Conservation (phyloP, 2,113 vertebrate species). For the Antechinus stuartii region DNA sequence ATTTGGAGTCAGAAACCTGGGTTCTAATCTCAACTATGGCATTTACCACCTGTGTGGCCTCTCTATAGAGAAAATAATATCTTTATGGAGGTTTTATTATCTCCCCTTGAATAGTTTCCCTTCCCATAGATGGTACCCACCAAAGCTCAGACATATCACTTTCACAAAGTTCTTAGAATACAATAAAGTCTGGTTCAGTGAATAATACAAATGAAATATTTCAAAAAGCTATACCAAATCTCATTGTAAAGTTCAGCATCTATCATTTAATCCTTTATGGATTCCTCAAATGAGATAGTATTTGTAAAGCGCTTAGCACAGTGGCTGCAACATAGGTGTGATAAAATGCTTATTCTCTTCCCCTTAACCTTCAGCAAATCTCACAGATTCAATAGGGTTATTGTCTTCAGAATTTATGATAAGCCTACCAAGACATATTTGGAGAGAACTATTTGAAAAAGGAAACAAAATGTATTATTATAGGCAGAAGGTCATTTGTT, state of each 20-base stretch:
- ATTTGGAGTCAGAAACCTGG: neutral
- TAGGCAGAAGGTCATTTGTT: constrained; percentile 31
- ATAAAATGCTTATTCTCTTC: neutral
- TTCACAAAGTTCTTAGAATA: neutral
- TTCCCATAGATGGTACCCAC: neutral
- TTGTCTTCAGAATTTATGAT: constrained; percentile 14
- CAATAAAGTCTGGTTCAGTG: constrained; percentile 8
- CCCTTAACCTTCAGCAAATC: neutral
- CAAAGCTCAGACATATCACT: neutral
- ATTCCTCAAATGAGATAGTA: neutral
- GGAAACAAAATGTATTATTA: neutral
- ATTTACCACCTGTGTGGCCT: neutral
- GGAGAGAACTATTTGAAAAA: constrained; percentile 18
- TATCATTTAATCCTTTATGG: constrained; percentile 25
- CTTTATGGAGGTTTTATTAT: neutral
- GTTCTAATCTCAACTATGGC: neutral
- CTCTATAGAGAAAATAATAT: too few relatives aligned
- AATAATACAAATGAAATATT: neutral
- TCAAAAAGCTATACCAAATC: constrained; percentile 14
- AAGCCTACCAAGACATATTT: constrained; percentile 44
- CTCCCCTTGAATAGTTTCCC: neutral
- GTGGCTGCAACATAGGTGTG: neutral
- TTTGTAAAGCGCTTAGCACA: neutral
- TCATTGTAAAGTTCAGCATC: constrained; percentile 35
- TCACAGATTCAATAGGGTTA: constrained; percentile 38